phyloP scores from a whole-genome alignment of 2,888 invertebrate genomes.

The Conops quadrifasciatus region DNA sequence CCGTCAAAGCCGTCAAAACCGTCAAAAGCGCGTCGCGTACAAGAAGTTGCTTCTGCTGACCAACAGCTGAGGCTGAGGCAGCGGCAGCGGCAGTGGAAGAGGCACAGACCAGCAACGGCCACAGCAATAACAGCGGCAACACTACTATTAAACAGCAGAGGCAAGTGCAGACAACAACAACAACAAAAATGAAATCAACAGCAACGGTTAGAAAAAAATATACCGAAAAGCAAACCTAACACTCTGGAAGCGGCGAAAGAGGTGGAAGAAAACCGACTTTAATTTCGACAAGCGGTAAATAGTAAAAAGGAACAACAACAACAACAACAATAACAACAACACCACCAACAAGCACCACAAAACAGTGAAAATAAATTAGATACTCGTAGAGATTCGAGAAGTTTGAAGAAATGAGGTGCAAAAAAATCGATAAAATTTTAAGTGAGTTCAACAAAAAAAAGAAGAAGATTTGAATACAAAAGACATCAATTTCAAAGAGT shows the following conservation, averaged over 20 bases:
- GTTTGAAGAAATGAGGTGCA: not conserved
- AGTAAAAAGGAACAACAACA: no score
- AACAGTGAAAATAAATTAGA: slow-evolving; percentile 13
- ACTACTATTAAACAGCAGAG: slow-evolving; percentile 44
- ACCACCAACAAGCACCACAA: not conserved
- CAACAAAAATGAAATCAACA: no score
- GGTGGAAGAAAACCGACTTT: slow-evolving; percentile 31
- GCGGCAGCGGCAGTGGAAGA: slow-evolving; percentile 36
- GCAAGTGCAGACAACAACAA: slow-evolving; percentile 4
- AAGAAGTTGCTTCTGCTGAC: slow-evolving; percentile 59
- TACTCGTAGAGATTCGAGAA: not conserved
- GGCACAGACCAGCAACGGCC: slow-evolving; percentile 32
- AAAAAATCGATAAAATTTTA: slow-evolving; percentile 19
- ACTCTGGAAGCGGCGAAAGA: slow-evolving; percentile 31
- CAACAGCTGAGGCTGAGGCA: slow-evolving; percentile 42
- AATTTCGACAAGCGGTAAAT: slow-evolving; percentile 54
- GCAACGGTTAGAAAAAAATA: no score
- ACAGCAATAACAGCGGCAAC: slow-evolving; percentile 43
- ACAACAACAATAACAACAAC: slow-evolving; percentile 7
- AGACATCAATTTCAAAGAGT: not conserved
- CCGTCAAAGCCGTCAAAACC: no score
- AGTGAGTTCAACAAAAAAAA: not conserved
- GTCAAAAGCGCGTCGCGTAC: slow-evolving; percentile 56
- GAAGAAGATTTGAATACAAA: slow-evolving; percentile 3
- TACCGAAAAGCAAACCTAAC: not conserved